Conservation (phyloP, 2,797 vertebrate species). For the Rhynchotus rufescens region DNA sequence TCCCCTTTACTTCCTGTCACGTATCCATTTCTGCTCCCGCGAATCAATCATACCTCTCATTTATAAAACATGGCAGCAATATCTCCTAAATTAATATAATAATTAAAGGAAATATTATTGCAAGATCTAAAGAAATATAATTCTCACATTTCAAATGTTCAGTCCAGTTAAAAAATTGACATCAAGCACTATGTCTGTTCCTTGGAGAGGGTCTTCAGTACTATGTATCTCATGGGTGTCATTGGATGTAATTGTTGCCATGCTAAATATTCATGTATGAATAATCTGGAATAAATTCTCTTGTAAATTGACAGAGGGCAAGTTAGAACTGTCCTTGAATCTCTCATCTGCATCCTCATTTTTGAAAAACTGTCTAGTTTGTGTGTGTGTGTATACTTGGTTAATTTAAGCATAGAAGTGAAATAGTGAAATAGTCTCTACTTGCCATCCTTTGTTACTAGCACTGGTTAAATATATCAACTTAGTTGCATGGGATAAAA, state of each 20-base stretch:
- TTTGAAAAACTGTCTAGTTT: conserved; percentile 76
- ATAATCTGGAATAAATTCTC: conserved; percentile 77
- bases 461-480: not conserved
- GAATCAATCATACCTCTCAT: conserved; percentile 50
- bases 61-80: conserved; percentile 29
- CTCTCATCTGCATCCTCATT: conserved; percentile 77
- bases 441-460: not conserved
- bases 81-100: conserved; percentile 21
- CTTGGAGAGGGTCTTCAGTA: conserved; percentile 53
- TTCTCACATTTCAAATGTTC: conserved; percentile 35
- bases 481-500: not conserved
- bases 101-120: conserved; percentile 6
- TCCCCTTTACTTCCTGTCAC: conserved; percentile 53
- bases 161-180: conserved; percentile 44
- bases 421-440: not conserved
- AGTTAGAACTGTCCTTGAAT: conserved; percentile 79
- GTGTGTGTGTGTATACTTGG: not conserved
- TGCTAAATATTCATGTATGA: conserved; percentile 83
- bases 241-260: conserved; percentile 77
- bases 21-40: conserved; percentile 55
- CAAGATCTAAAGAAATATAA: conserved; percentile 6
- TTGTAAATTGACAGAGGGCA: conserved; percentile 80
- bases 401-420: conserved; percentile 48
- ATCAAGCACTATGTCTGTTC: not conserved
- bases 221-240: conserved; percentile 70